phyloP scores from a whole-genome alignment of 2,113 vertebrate genomes.

The Baryphthengus martii region DNA sequence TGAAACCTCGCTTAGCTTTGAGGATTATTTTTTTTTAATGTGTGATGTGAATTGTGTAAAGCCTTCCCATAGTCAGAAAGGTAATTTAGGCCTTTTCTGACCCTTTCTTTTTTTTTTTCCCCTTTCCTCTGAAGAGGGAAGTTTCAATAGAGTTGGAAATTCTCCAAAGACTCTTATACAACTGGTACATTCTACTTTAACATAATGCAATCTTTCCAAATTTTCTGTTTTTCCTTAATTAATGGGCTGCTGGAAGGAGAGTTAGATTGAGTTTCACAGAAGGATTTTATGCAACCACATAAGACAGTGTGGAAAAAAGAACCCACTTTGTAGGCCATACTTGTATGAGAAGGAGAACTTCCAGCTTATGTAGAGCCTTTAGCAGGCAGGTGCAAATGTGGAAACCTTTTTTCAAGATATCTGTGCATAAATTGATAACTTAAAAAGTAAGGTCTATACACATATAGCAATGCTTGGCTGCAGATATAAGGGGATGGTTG shows the following conservation, averaged over 20 bases:
- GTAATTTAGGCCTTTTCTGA: slow-evolving; percentile 29
- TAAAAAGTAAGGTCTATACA: background rate
- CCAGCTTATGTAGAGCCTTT: background rate
- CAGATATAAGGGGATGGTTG: background rate
- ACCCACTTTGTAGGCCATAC: background rate
- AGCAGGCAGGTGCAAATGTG: background rate
- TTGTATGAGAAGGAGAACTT: background rate
- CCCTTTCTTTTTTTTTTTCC: background rate
- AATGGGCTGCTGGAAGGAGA: slow-evolving; percentile 26
- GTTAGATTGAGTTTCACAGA: slow-evolving; percentile 51
- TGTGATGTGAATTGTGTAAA: slow-evolving; percentile 33
- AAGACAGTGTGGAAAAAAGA: background rate
- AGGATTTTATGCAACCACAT: slow-evolving; percentile 39
- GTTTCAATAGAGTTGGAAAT: slow-evolving; percentile 45
- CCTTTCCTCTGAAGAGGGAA: background rate
- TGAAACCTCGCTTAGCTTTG: slow-evolving; percentile 40
- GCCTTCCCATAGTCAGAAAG: slow-evolving; percentile 43
- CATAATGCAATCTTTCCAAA: slow-evolving; percentile 15
- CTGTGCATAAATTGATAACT: background rate
- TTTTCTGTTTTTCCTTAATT: slow-evolving; percentile 38
- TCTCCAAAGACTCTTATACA: slow-evolving; percentile 17
- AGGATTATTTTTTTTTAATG: background rate
- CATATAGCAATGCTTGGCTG: background rate
- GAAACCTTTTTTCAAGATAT: background rate
- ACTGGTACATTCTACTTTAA: background rate